A percentile compares a stretch with the other conserved stretches of the same genome.
Conservation (phyloP, 37 sponge, comb jelly and placozoan genomes). For the Cliona cf. orientalis region DNA sequence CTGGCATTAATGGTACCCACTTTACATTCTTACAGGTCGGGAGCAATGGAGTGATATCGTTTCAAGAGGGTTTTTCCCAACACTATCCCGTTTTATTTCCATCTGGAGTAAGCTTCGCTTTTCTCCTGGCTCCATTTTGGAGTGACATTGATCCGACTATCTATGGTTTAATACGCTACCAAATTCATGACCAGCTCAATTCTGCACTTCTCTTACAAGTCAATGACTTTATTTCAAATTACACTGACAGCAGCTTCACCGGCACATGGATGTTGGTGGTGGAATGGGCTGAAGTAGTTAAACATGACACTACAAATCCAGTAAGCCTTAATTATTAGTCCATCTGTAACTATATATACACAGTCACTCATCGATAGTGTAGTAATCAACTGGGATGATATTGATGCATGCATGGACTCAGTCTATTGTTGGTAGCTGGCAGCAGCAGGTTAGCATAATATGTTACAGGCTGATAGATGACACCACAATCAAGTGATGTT, state of each 20-base stretch:
- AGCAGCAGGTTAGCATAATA: no score
- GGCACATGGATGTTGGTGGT: conserved; percentile 40
- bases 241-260: background rate
- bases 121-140: conserved; percentile 65
- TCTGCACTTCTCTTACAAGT: background rate
- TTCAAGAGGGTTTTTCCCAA: background rate
- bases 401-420: no score
- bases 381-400: no score
- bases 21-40: conserved; percentile 32
- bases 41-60: conserved; percentile 42
- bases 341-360: no score
- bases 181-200: background rate
- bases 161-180: background rate
- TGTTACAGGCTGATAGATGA: no score
- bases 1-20: background rate
- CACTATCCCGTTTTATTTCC: background rate
- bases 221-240: background rate
- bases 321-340: no score
- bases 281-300: conserved; percentile 5
- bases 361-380: no score
- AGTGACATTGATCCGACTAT: background rate
- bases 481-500: no score
- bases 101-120: background rate
- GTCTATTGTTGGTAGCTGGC: no score
- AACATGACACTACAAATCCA: no score